These are phyloP conservation scores for Plebejus argus DNA, from an alignment of 2,888 invertebrate genomes.

Conservation along the genomic window DNA sequence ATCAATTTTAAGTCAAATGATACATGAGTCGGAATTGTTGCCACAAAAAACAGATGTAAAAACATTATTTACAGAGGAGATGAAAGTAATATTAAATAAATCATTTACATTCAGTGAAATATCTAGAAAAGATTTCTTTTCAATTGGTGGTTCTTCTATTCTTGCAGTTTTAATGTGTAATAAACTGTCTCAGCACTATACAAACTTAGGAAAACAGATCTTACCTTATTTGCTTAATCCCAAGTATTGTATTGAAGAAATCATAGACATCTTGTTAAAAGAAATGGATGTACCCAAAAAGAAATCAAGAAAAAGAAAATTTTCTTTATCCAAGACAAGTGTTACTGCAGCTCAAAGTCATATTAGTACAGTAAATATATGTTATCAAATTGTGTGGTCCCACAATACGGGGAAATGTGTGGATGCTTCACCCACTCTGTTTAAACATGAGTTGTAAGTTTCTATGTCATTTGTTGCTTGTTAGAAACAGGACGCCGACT, in stretches of 20 bases:
- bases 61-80: slow-evolving; percentile 56
- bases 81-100: slow-evolving; percentile 50
- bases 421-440: slow-evolving; percentile 87
- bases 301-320: slow-evolving; percentile 54
- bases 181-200: slow-evolving; percentile 71
- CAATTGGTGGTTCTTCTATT: slow-evolving; percentile 87
- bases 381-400: slow-evolving; percentile 75
- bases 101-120: slow-evolving; percentile 59
- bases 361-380: slow-evolving; percentile 44
- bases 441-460: slow-evolving; percentile 50
- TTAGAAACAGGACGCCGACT: not conserved
- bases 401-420: slow-evolving; percentile 89
- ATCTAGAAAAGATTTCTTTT: slow-evolving; percentile 75
- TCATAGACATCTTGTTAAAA: slow-evolving; percentile 56
- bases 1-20: slow-evolving; percentile 64
- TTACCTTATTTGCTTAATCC: slow-evolving; percentile 78
- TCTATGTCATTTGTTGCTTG: not conserved
- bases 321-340: slow-evolving; percentile 44
- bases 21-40: slow-evolving; percentile 50
- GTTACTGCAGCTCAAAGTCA: slow-evolving; percentile 36
- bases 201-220: slow-evolving; percentile 72
- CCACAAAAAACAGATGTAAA: slow-evolving; percentile 51
- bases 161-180: slow-evolving; percentile 83
- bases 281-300: slow-evolving; percentile 49
- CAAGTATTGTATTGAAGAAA: slow-evolving; percentile 62